Evolutionary conservation across 2,113 vertebrate species (phyloP).

Genomic region (Leucopsar rothschildi): DNA sequence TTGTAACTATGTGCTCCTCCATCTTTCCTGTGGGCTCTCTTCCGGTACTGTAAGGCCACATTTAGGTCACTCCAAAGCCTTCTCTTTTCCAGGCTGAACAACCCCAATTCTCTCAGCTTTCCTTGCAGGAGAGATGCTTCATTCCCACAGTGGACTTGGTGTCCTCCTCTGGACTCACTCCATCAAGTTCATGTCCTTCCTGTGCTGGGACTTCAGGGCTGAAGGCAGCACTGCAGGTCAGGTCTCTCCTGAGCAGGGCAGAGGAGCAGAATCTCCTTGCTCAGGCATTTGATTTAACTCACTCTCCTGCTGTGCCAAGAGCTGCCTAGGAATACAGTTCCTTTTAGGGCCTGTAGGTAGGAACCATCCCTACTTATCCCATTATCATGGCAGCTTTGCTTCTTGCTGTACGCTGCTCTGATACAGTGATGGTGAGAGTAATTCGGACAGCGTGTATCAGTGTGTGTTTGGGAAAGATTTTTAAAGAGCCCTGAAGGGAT

Average conservation of each 20-base stretch:
- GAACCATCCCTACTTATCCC: background rate
- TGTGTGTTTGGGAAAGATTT: background rate
- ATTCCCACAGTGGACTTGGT: background rate
- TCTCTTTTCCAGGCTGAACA: background rate
- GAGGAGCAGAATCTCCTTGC: background rate
- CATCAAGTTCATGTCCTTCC: background rate
- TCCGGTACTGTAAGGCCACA: background rate
- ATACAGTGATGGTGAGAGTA: background rate
- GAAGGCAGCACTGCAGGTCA: background rate
- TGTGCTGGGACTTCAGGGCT: background rate
- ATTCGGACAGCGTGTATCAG: rapidly evolving
- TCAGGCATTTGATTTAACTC: background rate
- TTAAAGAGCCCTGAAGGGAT: background rate
- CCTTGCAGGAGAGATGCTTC: background rate
- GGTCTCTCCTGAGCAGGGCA: background rate
- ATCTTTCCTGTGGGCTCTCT: background rate
- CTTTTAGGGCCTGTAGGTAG: background rate
- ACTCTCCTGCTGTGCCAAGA: background rate
- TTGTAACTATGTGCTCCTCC: background rate
- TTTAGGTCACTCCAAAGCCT: background rate
- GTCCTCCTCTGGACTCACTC: background rate
- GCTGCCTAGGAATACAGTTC: background rate
- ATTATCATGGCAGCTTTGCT: background rate
- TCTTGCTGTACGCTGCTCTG: background rate
- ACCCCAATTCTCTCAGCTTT: background rate